Percentiles rank a stretch among this genome's conserved stretches.
phyloP scores from a whole-genome alignment of 2,113 vertebrate species.

The Pterocles orientalis region DNA sequence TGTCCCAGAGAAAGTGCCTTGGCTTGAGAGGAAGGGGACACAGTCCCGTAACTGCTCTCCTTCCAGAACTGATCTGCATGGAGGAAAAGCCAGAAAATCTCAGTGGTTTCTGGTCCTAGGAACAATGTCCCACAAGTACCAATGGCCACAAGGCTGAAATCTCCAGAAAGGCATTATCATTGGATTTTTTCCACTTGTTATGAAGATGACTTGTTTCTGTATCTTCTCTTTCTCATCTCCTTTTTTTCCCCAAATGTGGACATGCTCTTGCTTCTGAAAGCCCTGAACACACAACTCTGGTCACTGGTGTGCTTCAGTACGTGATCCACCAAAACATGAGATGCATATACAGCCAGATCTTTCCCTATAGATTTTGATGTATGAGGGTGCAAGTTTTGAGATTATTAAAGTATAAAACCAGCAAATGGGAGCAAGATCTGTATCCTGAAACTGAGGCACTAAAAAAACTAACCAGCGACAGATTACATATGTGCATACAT shows the following conservation, averaged over 20 bases:
- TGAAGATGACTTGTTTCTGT: background rate
- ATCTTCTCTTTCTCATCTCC: background rate
- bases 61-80: background rate
- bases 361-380: background rate
- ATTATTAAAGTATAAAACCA: background rate
- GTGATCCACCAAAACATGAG: background rate
- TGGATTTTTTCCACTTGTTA: background rate
- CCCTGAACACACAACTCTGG: background rate
- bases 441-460: background rate
- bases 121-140: background rate
- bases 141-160: background rate
- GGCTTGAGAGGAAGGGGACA: background rate
- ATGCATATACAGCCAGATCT: background rate
- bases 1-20: background rate
- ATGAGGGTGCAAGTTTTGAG: background rate
- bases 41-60: background rate
- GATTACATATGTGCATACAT: background rate
- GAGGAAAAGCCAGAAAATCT: background rate
- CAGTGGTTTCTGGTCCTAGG: background rate
- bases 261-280: background rate
- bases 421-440: background rate
- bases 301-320: accelerated
- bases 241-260: background rate
- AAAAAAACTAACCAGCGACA: background rate
- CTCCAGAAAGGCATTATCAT: background rate